A percentile compares a stretch with the other conserved stretches of the same genome.
phyloP scores from a whole-genome alignment of 2,888 invertebrate genomes.

The Pegoplata infirma region DNA sequence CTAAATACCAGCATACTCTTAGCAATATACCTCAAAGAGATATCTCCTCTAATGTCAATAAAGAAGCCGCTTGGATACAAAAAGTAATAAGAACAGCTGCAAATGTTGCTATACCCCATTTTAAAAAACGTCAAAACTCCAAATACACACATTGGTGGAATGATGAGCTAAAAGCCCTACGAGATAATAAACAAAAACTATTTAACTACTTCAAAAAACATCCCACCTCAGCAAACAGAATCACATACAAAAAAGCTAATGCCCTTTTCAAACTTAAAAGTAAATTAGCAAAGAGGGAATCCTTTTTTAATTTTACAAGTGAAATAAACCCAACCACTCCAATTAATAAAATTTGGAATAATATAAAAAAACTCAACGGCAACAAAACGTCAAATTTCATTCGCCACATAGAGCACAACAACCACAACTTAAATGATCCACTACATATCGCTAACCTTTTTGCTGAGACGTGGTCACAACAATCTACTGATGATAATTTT shows the following conservation, averaged over 20 bases:
- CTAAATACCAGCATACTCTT: no score
- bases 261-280: conserved; percentile 27
- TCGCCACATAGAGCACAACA: background rate
- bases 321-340: conserved; percentile 23
- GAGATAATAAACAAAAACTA: background rate
- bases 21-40: background rate
- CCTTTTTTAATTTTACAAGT: conserved; percentile 7
- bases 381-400: background rate
- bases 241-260: conserved; percentile 37
- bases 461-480: background rate
- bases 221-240: background rate
- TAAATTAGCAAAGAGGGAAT: conserved; percentile 13
- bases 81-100: conserved; percentile 18
- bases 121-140: no score
- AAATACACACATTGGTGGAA: no score
- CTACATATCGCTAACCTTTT: background rate
- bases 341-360: conserved; percentile 7
- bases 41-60: conserved; percentile 9
- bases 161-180: conserved; percentile 1
- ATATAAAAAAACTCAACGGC: conserved; percentile 12
- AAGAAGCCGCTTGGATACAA: conserved; percentile 14
- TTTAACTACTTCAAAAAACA: conserved; percentile 22
- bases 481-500: background rate
- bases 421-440: background rate
- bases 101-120: no score